Base-by-base conservation (phyloP, 2,797 vertebrate genomes). In the Sebastes iracundus region DNA sequence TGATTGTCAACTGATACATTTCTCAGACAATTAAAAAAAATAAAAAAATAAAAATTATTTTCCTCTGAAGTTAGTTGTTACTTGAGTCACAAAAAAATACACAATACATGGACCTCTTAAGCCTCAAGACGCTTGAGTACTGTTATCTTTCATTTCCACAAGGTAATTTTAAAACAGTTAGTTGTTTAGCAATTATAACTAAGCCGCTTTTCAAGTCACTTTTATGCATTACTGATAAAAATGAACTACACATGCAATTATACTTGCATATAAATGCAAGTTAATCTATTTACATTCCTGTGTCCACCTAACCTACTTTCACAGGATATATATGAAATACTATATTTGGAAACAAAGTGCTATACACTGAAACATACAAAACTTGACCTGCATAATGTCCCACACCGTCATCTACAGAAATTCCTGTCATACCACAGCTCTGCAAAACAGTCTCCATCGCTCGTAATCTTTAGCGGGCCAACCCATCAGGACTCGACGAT, bases 381-480 rank as follows among this genome's bases (percentile, higher is more conserved):
- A 56, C 49, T 56, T 87, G 55, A 77, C 52, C 55, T 58, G 23
- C 20, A 25, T 63, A 56, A 71, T 55, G 52, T 69, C 10, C 22
- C 12, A 52, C 30, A 58, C 30, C 18, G 69, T 27, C 38, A 64
- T 55, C 58, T 27, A 28, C 38, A 56, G 42, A 53, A 18, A 67
- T 33, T 28, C n/a, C 27, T 18, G 25, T 72, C 18, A 73, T 66
- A 66, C 59, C 55, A 61, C 35, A 59, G 53, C 63, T 75, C 27
- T 75, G 53, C 18, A 70, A 60, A 63, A 68, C 42, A 22, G 46
- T 72, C 8, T n/a, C 49, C 5, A 60, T 60, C 8, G 25, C 49
- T 53, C 9, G 4, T 3, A 12, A 72, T 49, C 20, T 46, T 42
- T 25, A 66, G 23, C 5, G 32, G 11, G 53, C 9, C n/a, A 14